Base-by-base conservation (phyloP, 1,140 invertebrate genomes). In the Scaptomyza pallida region DNA sequence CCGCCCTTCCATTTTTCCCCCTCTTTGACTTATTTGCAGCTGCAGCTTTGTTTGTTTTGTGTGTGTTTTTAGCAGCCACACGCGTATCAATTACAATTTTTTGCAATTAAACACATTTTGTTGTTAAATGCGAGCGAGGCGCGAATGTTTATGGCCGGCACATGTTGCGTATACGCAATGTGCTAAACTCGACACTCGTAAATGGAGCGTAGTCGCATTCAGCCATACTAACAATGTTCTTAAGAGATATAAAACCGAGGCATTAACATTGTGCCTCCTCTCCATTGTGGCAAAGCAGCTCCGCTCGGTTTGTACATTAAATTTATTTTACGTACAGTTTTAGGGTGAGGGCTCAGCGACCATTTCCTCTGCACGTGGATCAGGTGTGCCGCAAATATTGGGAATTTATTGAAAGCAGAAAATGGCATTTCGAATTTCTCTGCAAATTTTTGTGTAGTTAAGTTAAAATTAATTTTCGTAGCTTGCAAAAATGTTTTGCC, bases 111-210 rank as follows among this genome's bases (percentile, higher is more conserved):
- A 86, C 81, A 77, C 81, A 81, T 86, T 86, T 86, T 63, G 52
- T 77, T 81, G 54, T 65, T 50, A 21, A 51, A 61, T 61, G 43
- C 19, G 64, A 19, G 13, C 30, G 48, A 47, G 61, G 71, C 55
- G 33, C 47, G 63, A 69, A 88, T 78, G 73, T 86, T 88, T 86
- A 86, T 72, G 77, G 43, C 44, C 57, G 37, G 78, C 75, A 73
- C 82, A 86, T 74, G 77, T 63, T 88, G 78, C 71, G 82, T 82
- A 86, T 88, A 86, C 78, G 82, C 78, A 85, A 76, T 85, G 80
- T 76, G 67, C 45, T 51, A 13, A 69, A 16, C 51, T 61, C 50
- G 19, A 55, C 43, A 60, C 74, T 74, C 78, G 70, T 82, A 82
- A 82, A 82, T 60, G 72, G 50, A 56, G 41, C 35, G 56, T 64